Evolutionary conservation across 2,888 invertebrate genomes (phyloP), one percentile per base, ranked within the genome.

Genomic region (Thymelicus acteon): DNA sequence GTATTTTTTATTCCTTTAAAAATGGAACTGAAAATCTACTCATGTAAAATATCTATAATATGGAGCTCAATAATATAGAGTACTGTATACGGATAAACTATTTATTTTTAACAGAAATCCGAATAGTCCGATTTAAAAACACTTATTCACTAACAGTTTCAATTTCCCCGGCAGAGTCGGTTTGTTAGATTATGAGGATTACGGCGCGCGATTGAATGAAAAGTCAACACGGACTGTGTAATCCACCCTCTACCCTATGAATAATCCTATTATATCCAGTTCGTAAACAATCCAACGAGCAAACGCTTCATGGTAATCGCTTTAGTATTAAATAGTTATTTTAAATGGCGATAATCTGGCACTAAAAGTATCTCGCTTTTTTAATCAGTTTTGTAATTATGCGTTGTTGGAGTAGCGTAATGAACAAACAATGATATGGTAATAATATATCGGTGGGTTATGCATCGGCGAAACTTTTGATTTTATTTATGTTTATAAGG

Each of bases 221-320:
- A 62, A 63, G 63, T 63, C 63, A 49, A 63, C 63, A 49, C 49
- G 60, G 60, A 60, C 60, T 44, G 57, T 60, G 24, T 19, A 57
- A 63, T 54, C 71, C 58, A 12, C 60, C 31, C 44, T 40, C 54
- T 60, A 40, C 62, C 65, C 58, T 72, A 58, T 60, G 60, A 60
- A 66, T 72, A 73, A 70, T 72, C 67, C 72, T 67, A 70, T 64
- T 68, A 63, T 52, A 61, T 57, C 24, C 62, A 54, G 44, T 68
- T 31, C 52, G 54, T 64, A 64, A 64, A 64, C 64, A 64, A 54
- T 52, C 49, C 49, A 49, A 0, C 40, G 39, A 64, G 64, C 64
- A 13, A 64, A 52, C 52, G 64, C 19, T 64, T 64, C 52, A 64
- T 64, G 40, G 19, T 64, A 64, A 64, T 54, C 64, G 24, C 48